Evolutionary conservation across 2,113 vertebrate species (phyloP), one percentile per base, ranked within the genome.

Genomic region (Bubo bubo): DNA sequence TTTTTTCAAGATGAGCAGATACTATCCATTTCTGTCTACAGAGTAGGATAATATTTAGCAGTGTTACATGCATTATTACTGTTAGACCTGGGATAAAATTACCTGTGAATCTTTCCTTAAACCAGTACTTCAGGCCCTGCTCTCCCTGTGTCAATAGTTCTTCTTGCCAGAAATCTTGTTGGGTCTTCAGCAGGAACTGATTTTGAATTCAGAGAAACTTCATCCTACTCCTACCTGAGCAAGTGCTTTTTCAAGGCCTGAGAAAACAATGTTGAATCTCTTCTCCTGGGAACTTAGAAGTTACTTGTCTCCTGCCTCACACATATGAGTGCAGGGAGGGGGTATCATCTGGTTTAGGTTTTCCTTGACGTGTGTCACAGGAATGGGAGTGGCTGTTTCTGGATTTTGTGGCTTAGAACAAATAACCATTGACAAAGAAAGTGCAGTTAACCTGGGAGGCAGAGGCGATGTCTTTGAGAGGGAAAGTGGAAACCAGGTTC

Each of bases 341-440:
- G 35, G 30, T 20, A 37, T n/a, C 22, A n/a, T 1, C 0, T 0
- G 17, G 9, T 70, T 84, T 76, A 72, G 34, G 4, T 70, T 86
- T 89, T 87, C 60, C 26, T 95, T 88, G 45, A 55, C 23, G 34
- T 52, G 30, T 84, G 34, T 43, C 75, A 71, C 1, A 3, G 49
- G 58, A 83, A 24, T 49, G 47, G 27, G 35, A 80, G 43, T 2
- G 4, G 34, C 64, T 92, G 20, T 73, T 75, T 89, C 68, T 81
- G 76, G 52, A 35, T 50, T 87, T 91, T 71, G 53, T 64, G 43
- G 18, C 35, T 90, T 84, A 52, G 47, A 84, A 52, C 27, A 66
- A 88, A 86, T 76, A 63, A 43, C 35, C 53, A 18, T 30, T 3
- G 11, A 37, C 32, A 80, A 72, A 77, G 35, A 52, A 92, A 81